These are phyloP conservation scores for Petrocephalus schoutedeni DNA, from an alignment of 2,797 vertebrate genomes.

Conservation along the genomic window DNA sequence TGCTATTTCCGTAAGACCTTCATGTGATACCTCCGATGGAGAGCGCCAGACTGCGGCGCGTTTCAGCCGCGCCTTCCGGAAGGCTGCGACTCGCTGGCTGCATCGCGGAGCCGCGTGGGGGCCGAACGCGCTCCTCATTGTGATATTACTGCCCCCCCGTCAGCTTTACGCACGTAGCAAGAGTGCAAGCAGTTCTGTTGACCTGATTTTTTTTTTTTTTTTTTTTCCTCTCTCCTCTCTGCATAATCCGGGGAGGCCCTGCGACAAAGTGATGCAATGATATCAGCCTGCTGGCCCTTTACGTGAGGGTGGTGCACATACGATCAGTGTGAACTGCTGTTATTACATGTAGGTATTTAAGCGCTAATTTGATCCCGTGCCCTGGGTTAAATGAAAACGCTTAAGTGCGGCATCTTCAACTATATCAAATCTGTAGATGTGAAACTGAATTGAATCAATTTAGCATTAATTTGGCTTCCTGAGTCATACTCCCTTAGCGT, in stretches of 20 bases:
- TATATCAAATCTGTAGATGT: not conserved
- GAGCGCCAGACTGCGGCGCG: not conserved
- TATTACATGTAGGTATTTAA: not conserved
- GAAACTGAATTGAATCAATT: not conserved
- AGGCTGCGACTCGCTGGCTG: not conserved
- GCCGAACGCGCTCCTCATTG: not conserved
- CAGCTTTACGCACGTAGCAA: not conserved
- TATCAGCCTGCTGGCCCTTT: not conserved
- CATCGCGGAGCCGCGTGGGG: not conserved
- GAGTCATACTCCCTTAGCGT: not conserved
- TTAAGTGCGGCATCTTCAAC: not conserved
- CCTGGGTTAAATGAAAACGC: not conserved
- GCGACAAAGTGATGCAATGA: not conserved
- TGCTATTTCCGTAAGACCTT: constrained; percentile 18
- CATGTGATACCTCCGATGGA: not conserved
- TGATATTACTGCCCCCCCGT: not conserved
- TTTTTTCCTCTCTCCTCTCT: not conserved
- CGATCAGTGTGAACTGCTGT: not conserved
- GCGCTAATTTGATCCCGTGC: not conserved
- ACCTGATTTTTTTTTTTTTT: not conserved
- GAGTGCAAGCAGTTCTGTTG: not conserved
- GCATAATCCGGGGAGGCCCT: not conserved
- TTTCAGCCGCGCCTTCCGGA: not conserved
- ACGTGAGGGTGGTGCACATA: not conserved
- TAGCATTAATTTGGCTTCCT: not conserved